Evolutionary conservation across 2,113 vertebrate genomes (phyloP).

Genomic region (Theristicus caerulescens): DNA sequence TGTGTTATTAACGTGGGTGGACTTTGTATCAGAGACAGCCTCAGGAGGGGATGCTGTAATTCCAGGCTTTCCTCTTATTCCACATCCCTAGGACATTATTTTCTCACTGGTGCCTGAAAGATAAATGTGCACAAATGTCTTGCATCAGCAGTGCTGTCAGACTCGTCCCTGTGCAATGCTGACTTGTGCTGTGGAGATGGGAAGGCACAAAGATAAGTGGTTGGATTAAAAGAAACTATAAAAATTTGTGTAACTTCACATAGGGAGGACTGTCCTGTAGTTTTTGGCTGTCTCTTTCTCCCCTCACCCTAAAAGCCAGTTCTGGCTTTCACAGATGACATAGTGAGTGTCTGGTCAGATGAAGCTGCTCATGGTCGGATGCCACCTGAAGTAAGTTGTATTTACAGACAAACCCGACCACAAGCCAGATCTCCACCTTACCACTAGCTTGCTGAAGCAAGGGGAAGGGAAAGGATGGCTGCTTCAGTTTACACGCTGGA

Average conservation of each 20-base stretch:
- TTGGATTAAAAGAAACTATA: not conserved
- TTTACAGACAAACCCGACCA: not conserved
- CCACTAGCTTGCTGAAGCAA: not conserved
- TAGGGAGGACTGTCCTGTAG: not conserved
- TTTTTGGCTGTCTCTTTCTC: not conserved
- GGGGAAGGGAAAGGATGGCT: not conserved
- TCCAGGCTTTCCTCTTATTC: constrained; percentile 25
- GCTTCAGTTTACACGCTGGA: not conserved
- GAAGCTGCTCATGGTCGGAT: not conserved
- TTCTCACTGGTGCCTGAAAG: constrained; percentile 10
- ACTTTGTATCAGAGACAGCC: not conserved
- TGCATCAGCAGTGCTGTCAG: not conserved
- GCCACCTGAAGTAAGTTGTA: not conserved
- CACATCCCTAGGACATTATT: constrained; percentile 6
- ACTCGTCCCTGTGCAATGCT: not conserved
- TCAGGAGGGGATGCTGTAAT: constrained; percentile 9
- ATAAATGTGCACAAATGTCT: not conserved
- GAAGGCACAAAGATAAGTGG: not conserved
- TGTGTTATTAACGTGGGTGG: not conserved
- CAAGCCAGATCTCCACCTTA: not conserved
- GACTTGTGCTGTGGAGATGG: not conserved
- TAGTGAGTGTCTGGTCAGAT: not conserved
- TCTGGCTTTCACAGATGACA: not conserved
- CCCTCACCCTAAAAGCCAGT: not conserved
- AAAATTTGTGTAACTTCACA: not conserved